Base-by-base conservation (phyloP, 2,888 invertebrate genomes). In the Hydriomena furcata region DNA sequence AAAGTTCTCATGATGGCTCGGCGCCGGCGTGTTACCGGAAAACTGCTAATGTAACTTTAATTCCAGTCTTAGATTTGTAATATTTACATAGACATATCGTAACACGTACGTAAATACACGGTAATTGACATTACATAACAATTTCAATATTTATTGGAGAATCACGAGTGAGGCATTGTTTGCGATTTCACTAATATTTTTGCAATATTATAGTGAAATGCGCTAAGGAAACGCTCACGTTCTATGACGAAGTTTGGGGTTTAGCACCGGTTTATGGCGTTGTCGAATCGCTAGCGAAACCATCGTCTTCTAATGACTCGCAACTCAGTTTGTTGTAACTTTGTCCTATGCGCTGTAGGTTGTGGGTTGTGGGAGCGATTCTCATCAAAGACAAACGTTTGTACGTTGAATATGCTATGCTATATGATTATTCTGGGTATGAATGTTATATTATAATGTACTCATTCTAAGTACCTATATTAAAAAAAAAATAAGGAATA, bases 141-240 rank as follows among this genome's bases (percentile, higher is more conserved):
- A 36, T 55, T 55, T 52, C 36, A 40, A 44, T 55, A 67, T 75
- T 65, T 72, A 58, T 57, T 42, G 66, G 68, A 47, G 30, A 55
- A 71, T 81, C 83, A 85, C 82, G 83, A 76, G 63, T 51, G 43
- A 34, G 13, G 50, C 70, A 52, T 53, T 72, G 68, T 79, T 82
- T 79, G 74, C 73, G 76, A 80, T 83, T 84, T 84, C 82, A 76
- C 82, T 77, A 61, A 23, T 38, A 56, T 51, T 55, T 55, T 55
- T 53, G 54, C 60, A 53, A 51, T 48, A 34, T 44, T 47, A 36
- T 30, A 44, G 40, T 12, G 30, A 58, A 32, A 36, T 37, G 21
- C 24, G 57, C 57, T 62, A 60, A 60, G 21, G 17, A 45, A 10
- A 30, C 5, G 8, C 23, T 45, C 63, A 63, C 63, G 63, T 56